Evolutionary conservation across 2,888 invertebrate species (phyloP).

Genomic region (Erpobdella octoculata): DNA sequence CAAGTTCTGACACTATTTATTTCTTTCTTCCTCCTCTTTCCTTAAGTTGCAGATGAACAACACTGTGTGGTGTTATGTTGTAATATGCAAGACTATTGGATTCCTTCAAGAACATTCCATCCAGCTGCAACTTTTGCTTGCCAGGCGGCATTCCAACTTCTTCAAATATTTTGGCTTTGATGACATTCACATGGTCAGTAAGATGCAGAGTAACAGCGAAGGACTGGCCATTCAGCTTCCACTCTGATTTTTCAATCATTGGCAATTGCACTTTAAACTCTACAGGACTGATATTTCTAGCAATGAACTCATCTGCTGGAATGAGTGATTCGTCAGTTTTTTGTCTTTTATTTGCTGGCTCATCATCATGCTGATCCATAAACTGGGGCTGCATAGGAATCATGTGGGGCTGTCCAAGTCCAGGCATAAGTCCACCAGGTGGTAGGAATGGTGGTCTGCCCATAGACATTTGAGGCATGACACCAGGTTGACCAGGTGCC

Average conservation of each 20-base stretch:
- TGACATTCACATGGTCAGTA: constrained; percentile 68
- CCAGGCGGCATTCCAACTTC: constrained; percentile 85
- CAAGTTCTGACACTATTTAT: constrained; percentile 57
- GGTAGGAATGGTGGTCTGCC: constrained; percentile 17
- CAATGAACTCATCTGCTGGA: constrained; percentile 71
- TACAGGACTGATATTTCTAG: constrained; percentile 61
- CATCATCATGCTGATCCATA: constrained; percentile 57
- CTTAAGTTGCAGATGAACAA: constrained; percentile 81
- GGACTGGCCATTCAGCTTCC: constrained; percentile 85
- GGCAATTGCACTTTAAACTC: constrained; percentile 76
- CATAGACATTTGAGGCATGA: constrained; percentile 12
- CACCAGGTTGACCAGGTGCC: not conserved
- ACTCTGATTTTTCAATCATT: constrained; percentile 80
- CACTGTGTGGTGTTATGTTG: constrained; percentile 76
- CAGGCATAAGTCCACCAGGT: constrained; percentile 1
- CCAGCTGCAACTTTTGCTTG: constrained; percentile 87
- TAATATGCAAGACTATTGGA: constrained; percentile 88
- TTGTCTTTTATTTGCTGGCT: constrained; percentile 74
- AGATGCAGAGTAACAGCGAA: constrained; percentile 70
- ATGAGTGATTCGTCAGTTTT: constrained; percentile 86
- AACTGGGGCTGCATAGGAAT: not conserved
- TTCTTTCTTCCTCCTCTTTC: constrained; percentile 96
- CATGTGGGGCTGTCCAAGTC: constrained; percentile 1
- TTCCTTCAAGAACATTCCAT: constrained; percentile 96
- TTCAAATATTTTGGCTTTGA: constrained; percentile 79